phyloP scores from a whole-genome alignment of 2,888 invertebrate genomes.

The Argyresthia goedartella region DNA sequence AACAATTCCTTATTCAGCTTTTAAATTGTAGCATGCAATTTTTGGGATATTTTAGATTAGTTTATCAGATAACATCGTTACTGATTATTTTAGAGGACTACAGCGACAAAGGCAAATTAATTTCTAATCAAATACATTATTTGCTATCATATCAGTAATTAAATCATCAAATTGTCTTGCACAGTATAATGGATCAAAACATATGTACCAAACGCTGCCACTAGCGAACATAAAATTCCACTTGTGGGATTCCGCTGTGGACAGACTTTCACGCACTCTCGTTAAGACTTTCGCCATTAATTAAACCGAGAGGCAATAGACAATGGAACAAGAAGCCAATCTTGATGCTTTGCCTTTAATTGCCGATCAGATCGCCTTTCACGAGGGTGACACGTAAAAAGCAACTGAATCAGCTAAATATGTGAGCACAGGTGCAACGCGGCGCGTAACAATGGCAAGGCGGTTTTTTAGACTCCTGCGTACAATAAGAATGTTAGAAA shows the following conservation, averaged over 20 bases:
- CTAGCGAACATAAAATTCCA: background rate
- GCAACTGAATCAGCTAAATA: background rate
- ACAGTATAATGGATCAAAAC: too few species aligned
- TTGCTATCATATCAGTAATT: too few species aligned
- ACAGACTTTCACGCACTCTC: constrained; percentile 57
- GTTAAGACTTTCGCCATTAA: constrained; percentile 65
- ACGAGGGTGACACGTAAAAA: constrained; percentile 4
- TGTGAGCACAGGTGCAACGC: background rate
- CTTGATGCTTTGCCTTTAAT: constrained; percentile 58
- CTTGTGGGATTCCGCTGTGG: constrained; percentile 32
- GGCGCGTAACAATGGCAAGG: constrained; percentile 1
- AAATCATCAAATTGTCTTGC: too few species aligned
- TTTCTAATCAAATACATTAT: too few species aligned
- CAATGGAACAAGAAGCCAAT: constrained; percentile 61
- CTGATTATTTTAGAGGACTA: too few species aligned
- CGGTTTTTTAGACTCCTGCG: background rate
- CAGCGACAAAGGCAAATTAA: too few species aligned
- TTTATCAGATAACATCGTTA: too few species aligned
- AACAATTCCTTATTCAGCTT: too few species aligned
- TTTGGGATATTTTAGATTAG: too few species aligned
- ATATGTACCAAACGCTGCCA: too few species aligned
- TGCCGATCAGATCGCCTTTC: constrained; percentile 50
- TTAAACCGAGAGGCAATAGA: constrained; percentile 50
- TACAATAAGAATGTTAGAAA: constrained; percentile 3
- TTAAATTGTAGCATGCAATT: too few species aligned